Evolutionary conservation across 2,888 invertebrate genomes (phyloP).

Genomic region (Blastobasis adustella): DNA sequence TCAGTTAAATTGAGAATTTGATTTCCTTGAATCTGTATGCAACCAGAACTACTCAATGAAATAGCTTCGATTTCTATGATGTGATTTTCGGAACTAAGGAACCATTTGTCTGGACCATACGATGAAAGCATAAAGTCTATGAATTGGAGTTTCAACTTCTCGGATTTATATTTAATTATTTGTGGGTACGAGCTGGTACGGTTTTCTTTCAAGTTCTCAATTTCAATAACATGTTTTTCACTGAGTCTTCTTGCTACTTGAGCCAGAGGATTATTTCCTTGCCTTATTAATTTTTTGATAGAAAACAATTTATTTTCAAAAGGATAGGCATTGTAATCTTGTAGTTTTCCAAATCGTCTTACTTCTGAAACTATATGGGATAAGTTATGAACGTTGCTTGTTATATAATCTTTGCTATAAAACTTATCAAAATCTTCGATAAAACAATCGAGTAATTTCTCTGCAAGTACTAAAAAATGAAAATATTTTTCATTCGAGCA

Average conservation of each 20-base stretch:
- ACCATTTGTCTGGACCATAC: slow-evolving; percentile 2
- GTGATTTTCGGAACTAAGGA: slow-evolving; percentile 1
- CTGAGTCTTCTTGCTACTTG: slow-evolving; percentile 11
- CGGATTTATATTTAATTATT: not conserved
- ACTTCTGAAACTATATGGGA: slow-evolving; percentile 9
- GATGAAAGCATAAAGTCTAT: slow-evolving; percentile 4
- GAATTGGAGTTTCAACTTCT: slow-evolving; percentile 1
- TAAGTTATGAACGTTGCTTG: slow-evolving; percentile 11
- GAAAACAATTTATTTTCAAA: slow-evolving; percentile 13
- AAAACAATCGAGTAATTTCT: not conserved
- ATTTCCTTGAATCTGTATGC: not conserved
- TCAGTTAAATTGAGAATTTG: not conserved
- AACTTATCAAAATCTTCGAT: not conserved
- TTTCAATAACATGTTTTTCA: slow-evolving; percentile 3
- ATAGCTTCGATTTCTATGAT: not conserved
- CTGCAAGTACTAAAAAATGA: not conserved
- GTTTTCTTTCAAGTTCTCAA: not conserved
- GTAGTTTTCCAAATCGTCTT: slow-evolving; percentile 6
- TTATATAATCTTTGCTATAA: not conserved
- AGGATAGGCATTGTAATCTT: slow-evolving; percentile 11
- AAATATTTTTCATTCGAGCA: slow-evolving; percentile 4
- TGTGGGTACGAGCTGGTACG: not conserved
- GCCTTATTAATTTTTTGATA: slow-evolving; percentile 12
- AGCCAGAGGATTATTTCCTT: slow-evolving; percentile 12
- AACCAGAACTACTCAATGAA: not conserved